Base-by-base conservation (phyloP, 2,888 invertebrate genomes). In the Agrochola lota region DNA sequence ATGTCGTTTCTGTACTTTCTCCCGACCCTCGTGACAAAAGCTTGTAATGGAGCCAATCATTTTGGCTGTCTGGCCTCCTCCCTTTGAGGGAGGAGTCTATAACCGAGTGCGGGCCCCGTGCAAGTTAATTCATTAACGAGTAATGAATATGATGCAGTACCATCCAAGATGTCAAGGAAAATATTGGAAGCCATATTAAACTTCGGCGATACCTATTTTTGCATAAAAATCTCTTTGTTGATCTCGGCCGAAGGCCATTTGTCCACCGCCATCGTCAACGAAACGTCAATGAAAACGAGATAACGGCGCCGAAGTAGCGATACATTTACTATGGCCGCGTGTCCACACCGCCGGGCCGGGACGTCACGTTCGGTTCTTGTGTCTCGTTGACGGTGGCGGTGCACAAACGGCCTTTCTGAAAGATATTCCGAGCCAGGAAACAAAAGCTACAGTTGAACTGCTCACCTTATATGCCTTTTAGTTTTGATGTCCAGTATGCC, bases 401-500 rank as follows among this genome's bases (percentile, higher is more conserved):
- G 40, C 1, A 9, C 40, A 43, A 43, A 43, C 40, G 1, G 57
- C 12, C 26, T 59, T 59, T 12, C 35, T 23, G 8, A 15, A 40
- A n/a, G 8, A 15, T n/a, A 40, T n/a, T 64, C 8, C 15, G 8
- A 5, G 15, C n/a, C 15, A 64, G 40, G 7, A 46, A 68, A 17
- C 7, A 12, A 26, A 9, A 70, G 15, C 1, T n/a, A 15, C 8
- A n/a, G 3, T 4, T 7, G 17, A 9, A 52, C 11, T 64, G 40
- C 87, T 85, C 68, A 96, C 97, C 99, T 97, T n/a, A 99, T 96
- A 83, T 99, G 98, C 89, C 98, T 98, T 90, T 99, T 99, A 30
- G 98, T 98, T 91, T 98, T 98, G 81, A 99, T 98, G 91, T 99
- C 99, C 88, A 99, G 96, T 62, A 99, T 98, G 82, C 98, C 98